Evolutionary conservation across 2,113 vertebrate species (phyloP).

Genomic region (Brienomyrus brachyistius): DNA sequence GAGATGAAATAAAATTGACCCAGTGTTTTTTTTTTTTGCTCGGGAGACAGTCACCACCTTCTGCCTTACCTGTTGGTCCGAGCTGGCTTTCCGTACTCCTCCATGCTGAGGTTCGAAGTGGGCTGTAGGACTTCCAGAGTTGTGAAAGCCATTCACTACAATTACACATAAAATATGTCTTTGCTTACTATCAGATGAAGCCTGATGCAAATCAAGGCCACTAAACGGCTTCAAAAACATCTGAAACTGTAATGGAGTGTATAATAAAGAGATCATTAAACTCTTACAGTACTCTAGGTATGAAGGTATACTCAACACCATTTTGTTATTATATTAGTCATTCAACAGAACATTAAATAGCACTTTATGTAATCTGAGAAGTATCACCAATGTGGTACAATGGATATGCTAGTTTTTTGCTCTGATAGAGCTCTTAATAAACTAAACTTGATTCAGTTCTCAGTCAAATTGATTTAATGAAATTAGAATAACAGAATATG

Average conservation of each 20-base stretch:
- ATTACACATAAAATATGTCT: background rate
- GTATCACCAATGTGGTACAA: background rate
- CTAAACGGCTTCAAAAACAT: background rate
- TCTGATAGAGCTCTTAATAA: background rate
- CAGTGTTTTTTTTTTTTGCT: background rate
- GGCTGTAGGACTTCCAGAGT: constrained; percentile 71
- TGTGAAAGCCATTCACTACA: constrained; percentile 91
- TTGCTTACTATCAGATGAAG: background rate
- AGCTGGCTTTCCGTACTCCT: constrained; percentile 69
- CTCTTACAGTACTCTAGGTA: background rate
- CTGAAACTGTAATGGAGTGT: background rate
- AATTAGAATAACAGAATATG: background rate
- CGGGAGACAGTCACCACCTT: background rate
- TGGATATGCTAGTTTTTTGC: background rate
- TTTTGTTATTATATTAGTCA: background rate
- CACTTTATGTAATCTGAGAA: background rate
- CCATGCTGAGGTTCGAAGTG: constrained; percentile 70
- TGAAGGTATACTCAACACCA: background rate
- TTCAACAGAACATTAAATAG: background rate
- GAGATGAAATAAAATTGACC: background rate
- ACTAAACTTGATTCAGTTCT: background rate
- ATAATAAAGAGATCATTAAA: background rate
- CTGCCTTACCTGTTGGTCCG: constrained; percentile 75
- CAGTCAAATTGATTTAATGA: background rate
- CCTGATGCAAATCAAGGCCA: background rate